Evolutionary conservation across 2,888 invertebrate species (phyloP).

Genomic region (Drosophila gaucha): DNA sequence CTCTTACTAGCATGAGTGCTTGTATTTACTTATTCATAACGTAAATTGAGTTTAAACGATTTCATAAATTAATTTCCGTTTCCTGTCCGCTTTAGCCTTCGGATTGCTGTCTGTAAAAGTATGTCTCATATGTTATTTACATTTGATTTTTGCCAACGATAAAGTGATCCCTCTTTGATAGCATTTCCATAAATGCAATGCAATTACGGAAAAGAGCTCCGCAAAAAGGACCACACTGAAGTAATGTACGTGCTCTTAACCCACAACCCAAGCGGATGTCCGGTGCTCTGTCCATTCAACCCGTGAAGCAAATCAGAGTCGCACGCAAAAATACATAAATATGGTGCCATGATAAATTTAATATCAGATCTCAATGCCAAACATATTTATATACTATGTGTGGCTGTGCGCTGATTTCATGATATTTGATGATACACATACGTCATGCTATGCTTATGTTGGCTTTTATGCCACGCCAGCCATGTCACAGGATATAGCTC

Average conservation of each 20-base stretch:
- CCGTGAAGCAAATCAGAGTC: conserved; percentile 19
- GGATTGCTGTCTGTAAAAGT: conserved; percentile 16
- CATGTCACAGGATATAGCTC: conserved; percentile 62
- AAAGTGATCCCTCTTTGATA: conserved; percentile 36
- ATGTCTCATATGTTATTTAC: conserved; percentile 36
- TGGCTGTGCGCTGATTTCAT: conserved; percentile 27
- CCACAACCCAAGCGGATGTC: conserved; percentile 40
- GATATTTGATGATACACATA: conserved; percentile 40
- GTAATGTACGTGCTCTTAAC: conserved; percentile 37
- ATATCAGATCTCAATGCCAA: conserved; percentile 49
- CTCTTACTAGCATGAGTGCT: conserved; percentile 3
- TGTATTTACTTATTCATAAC: conserved; percentile 58
- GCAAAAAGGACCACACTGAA: conserved; percentile 23
- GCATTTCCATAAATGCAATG: conserved; percentile 49
- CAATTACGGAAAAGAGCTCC: conserved; percentile 45
- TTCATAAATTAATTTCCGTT: conserved; percentile 78
- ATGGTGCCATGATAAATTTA: conserved; percentile 38
- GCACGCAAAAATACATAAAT: conserved; percentile 31
- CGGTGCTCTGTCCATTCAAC: conserved; percentile 38
- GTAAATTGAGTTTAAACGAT: conserved; percentile 75
- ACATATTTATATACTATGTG: conserved; percentile 26
- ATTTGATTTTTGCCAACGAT: conserved; percentile 48
- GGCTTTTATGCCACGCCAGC: conserved; percentile 39
- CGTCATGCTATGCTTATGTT: conserved; percentile 34
- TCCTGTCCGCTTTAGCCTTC: conserved; percentile 41